A percentile compares a stretch with the other conserved stretches of the same genome.
Conservation (phyloP, 2,888 invertebrate genomes). For the Diogma glabrata region DNA sequence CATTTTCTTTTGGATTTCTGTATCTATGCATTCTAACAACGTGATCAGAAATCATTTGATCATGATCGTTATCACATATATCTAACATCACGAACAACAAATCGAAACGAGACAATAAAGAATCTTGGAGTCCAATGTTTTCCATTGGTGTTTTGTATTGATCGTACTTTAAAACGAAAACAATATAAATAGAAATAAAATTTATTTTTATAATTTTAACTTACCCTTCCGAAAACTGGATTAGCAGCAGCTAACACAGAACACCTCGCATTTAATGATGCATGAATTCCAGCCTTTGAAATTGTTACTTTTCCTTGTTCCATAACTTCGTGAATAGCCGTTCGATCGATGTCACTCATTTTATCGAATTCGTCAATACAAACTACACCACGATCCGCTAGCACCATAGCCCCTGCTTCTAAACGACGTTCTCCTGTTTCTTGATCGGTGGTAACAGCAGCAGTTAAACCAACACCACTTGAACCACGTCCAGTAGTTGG, state of each 20-base stretch:
- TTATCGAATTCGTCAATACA: slow-evolving; percentile 96
- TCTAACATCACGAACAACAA: slow-evolving; percentile 95
- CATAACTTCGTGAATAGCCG: slow-evolving; percentile 99
- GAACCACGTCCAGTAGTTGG: slow-evolving; percentile 96
- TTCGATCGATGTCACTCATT: slow-evolving; percentile 98
- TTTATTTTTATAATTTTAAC: too few relatives aligned
- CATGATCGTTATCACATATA: slow-evolving; percentile 78
- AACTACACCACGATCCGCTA: slow-evolving; percentile 95
- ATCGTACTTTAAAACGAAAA: slow-evolving; percentile 63
- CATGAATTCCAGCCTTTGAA: slow-evolving; percentile 98
- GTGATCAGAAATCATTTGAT: slow-evolving; percentile 89
- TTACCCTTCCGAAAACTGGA: slow-evolving; percentile 90
- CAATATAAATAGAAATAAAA: too few relatives aligned
- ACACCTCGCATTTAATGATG: slow-evolving; percentile 92
- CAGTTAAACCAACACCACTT: slow-evolving; percentile 96
- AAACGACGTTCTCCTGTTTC: slow-evolving; percentile 82
- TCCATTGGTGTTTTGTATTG: slow-evolving; percentile 99
- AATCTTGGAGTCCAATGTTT: slow-evolving; percentile 97
- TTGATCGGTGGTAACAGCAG: slow-evolving; percentile 92
- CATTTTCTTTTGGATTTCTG: slow-evolving; percentile 83
- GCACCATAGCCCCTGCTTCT: slow-evolving; percentile 99
- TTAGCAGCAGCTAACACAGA: slow-evolving; percentile 99
- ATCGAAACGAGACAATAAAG: slow-evolving; percentile 94
- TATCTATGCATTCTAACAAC: slow-evolving; percentile 96
- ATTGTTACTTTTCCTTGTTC: slow-evolving; percentile 97